Evolutionary conservation across 2,888 invertebrate species (phyloP).

Genomic region (Loripinus fragilis): DNA sequence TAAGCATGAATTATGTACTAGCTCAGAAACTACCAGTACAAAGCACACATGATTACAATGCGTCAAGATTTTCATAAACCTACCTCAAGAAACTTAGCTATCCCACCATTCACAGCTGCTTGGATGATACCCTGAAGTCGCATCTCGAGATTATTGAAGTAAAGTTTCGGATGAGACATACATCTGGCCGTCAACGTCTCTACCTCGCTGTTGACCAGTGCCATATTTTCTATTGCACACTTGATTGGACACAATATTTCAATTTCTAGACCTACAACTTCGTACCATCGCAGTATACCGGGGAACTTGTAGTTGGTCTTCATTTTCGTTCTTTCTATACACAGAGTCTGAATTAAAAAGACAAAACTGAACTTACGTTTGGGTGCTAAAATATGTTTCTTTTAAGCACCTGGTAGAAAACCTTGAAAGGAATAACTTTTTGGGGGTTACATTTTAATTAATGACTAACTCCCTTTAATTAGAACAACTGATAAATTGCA

Average conservation of each 20-base stretch:
- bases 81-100: slow-evolving; percentile 82
- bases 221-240: slow-evolving; percentile 77
- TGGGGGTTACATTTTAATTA: too few species aligned
- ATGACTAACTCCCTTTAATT: too few species aligned
- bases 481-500: too few species aligned
- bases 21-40: too few species aligned
- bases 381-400: too few species aligned
- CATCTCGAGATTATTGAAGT: slow-evolving; percentile 79
- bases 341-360: slow-evolving; percentile 75
- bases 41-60: too few species aligned
- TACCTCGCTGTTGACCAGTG: slow-evolving; percentile 73
- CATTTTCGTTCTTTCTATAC: slow-evolving; percentile 78
- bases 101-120: slow-evolving; percentile 82
- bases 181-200: slow-evolving; percentile 91
- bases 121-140: slow-evolving; percentile 79
- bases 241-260: slow-evolving; percentile 88
- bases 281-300: slow-evolving; percentile 81
- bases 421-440: too few species aligned
- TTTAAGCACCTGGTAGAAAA: too few species aligned
- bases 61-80: too few species aligned
- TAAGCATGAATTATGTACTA: too few species aligned
- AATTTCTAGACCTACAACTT: slow-evolving; percentile 89
- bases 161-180: slow-evolving; percentile 84
- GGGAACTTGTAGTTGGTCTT: slow-evolving; percentile 77
- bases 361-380: too few species aligned